Evolutionary conservation across 2,113 vertebrate species (phyloP), one percentile per base, ranked within the genome.

Genomic region (Noturus placidus): DNA sequence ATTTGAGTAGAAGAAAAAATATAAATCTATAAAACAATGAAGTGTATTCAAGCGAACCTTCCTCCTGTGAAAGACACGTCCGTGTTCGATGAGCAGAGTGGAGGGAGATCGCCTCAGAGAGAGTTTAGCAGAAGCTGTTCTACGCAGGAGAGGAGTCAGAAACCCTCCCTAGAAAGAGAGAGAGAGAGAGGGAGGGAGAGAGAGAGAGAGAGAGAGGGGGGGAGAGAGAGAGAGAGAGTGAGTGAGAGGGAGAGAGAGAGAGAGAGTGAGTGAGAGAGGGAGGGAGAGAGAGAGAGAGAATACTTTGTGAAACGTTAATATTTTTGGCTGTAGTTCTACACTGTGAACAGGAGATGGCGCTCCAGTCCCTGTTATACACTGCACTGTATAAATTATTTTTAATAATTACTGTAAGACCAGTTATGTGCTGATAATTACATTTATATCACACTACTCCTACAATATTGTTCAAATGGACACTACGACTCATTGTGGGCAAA

Each of bases 111-210:
- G 92, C 82, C 90, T 92, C 91, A 95, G 90, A 2, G 95, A 93
- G 52, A 87, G 94, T 87, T 93, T 96, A 0, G 96, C 96, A 0
- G 96, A 97, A 0, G 93, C 92, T 0, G 95, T 95, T 2, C 96
- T 93, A 63, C 95, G 93, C 90, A 97, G 87, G 59, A 97, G 93
- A 1, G 96, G 96, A 0, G 90, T 92, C 70, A 96, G 91, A 88
- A 96, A 95, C 0, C 95, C 92, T 0, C 90, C 94, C 96, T 96
- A 91, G 0, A 14, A 11, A n/a, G 25, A 46, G 38, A 46, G 56
- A 30, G 74, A 35, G 59, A 4, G 85, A 67, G 70, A 76, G 83
- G 0, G 42, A 0, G 17, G 70, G 63, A 72, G 5, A 50, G 8
- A 70, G 22, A 78, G 17, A 42, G 56, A 46, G 30, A 52, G 65